Evolutionary conservation across 2,888 invertebrate species (phyloP).

Genomic region (Nasonia oneida): DNA sequence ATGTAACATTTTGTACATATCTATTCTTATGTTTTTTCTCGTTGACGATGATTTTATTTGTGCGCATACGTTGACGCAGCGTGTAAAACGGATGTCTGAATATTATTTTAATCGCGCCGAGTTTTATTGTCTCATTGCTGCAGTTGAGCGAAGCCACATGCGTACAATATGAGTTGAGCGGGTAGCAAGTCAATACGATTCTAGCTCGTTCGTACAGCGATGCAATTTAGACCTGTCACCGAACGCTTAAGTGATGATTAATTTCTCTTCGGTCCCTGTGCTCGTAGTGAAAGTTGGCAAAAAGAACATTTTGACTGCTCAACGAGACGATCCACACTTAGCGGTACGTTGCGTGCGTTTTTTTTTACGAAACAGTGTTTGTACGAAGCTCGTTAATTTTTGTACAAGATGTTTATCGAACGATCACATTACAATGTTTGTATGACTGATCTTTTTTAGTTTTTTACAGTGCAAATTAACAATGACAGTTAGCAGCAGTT

Average conservation of each 20-base stretch:
- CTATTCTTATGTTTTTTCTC: constrained; percentile 5
- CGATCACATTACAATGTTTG: neutral
- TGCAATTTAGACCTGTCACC: constrained; percentile 54
- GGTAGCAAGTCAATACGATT: constrained; percentile 28
- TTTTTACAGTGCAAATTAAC: neutral
- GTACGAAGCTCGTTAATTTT: neutral
- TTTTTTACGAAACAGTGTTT: neutral
- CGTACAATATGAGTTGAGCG: neutral
- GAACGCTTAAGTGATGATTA: constrained; percentile 54
- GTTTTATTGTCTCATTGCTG: neutral
- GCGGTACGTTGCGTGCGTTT: neutral
- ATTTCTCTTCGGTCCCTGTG: constrained; percentile 22
- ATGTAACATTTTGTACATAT: constrained; percentile 47
- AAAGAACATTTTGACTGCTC: constrained; percentile 11
- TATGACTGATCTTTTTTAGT: neutral
- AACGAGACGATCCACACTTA: neutral
- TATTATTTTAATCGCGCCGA: constrained; percentile 16
- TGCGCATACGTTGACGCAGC: neutral
- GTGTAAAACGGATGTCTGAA: constrained; percentile 27
- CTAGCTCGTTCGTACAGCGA: constrained; percentile 23
- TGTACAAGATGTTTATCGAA: neutral
- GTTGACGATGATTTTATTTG: constrained; percentile 9
- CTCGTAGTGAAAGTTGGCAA: constrained; percentile 5
- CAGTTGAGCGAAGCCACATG: neutral
- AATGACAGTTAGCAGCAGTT: neutral